Conservation (phyloP, 2,888 invertebrate genomes). For the Ptychoptera albimana region DNA sequence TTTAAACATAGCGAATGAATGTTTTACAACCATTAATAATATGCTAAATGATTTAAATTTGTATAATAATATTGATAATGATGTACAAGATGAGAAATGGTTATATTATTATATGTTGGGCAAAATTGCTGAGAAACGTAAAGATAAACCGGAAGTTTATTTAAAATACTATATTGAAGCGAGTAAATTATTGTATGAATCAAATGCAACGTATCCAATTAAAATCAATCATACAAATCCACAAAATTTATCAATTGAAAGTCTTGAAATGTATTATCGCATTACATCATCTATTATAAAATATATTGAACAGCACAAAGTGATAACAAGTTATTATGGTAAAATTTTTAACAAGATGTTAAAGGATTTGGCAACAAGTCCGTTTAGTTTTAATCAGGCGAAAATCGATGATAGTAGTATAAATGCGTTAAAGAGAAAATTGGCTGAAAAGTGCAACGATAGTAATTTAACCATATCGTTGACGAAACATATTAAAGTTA, state of each 20-base stretch:
- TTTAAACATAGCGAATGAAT: constrained; percentile 59
- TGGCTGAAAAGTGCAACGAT: constrained; percentile 12
- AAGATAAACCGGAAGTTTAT: constrained; percentile 54
- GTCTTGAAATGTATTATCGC: constrained; percentile 70
- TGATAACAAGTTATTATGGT: constrained; percentile 42
- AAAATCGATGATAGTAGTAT: constrained; percentile 23
- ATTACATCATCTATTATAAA: constrained; percentile 82
- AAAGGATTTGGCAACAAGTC: constrained; percentile 30
- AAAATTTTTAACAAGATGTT: constrained; percentile 35
- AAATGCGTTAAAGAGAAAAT: constrained; percentile 17
- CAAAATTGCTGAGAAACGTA: constrained; percentile 80
- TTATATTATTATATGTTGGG: constrained; percentile 90
- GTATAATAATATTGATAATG: constrained; percentile 16
- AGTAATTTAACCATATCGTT: no score
- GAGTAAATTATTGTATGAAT: constrained; percentile 57
- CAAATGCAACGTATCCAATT: constrained; percentile 67
- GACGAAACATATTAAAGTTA: no score
- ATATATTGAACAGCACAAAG: constrained; percentile 60
- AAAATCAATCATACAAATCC: constrained; percentile 77
- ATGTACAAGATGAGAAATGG: constrained; percentile 73
- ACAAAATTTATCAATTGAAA: constrained; percentile 71
- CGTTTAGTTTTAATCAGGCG: constrained; percentile 33
- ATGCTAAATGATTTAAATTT: not conserved
- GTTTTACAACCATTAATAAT: constrained; percentile 40
- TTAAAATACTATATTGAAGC: constrained; percentile 71